A percentile compares a stretch with the other conserved stretches of the same genome.
These are phyloP conservation scores for Trachelipus rathkii DNA, from an alignment of 1,140 invertebrate species.

Conservation along the genomic window DNA sequence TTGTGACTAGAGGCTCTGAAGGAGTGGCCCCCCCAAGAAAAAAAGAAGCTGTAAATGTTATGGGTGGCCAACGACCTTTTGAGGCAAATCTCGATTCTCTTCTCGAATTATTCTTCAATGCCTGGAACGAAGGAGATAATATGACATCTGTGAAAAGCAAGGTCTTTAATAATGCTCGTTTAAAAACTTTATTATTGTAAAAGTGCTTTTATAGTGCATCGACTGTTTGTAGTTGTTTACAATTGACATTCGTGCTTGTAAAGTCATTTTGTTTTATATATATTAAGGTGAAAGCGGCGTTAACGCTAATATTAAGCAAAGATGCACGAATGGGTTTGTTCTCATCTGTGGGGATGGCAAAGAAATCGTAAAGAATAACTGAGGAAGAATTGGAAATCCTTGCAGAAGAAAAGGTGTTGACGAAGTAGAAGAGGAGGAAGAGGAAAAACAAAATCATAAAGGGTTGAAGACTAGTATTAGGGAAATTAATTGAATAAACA, in stretches of 20 bases:
- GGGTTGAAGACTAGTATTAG: conserved; percentile 65
- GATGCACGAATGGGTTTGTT: conserved; percentile 62
- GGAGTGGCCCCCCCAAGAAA: too few species aligned
- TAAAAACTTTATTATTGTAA: too few species aligned
- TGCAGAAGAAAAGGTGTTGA: conserved; percentile 57
- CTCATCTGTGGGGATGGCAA: not conserved
- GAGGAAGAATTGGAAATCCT: conserved; percentile 52
- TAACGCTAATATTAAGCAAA: conserved; percentile 90
- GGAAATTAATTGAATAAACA: too few species aligned
- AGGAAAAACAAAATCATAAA: conserved; percentile 59
- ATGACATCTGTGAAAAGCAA: conserved; percentile 72
- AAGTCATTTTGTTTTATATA: conserved; percentile 31
- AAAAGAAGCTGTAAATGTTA: conserved; percentile 65
- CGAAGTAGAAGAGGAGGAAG: conserved; percentile 54
- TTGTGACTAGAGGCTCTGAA: conserved; percentile 63
- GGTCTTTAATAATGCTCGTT: conserved; percentile 57
- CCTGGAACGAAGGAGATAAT: conserved; percentile 68
- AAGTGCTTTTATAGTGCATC: not conserved
- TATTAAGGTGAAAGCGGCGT: conserved; percentile 75
- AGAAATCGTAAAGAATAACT: too few species aligned
- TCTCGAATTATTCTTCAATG: conserved; percentile 78
- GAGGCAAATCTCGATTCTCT: conserved; percentile 84
- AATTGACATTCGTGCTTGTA: not conserved
- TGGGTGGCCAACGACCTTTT: conserved; percentile 76
- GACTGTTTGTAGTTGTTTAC: not conserved